phyloP scores from a whole-genome alignment of 1,140 invertebrate genomes.

The Megathymus violae region DNA sequence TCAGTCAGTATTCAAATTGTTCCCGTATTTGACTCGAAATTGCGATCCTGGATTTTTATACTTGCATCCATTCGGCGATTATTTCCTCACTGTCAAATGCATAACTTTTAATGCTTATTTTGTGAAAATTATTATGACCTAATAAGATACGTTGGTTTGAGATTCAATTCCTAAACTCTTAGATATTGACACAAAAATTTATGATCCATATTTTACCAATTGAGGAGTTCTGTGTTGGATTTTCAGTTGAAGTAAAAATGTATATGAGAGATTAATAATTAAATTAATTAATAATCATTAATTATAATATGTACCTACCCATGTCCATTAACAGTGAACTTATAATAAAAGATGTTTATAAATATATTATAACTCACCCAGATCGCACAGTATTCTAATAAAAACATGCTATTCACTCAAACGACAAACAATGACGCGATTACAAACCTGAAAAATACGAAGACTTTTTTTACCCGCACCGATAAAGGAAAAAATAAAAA shows the following conservation, averaged over 20 bases:
- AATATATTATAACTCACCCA: too few species aligned
- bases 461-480: neutral
- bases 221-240: too few species aligned
- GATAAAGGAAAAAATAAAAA: constrained; percentile 5
- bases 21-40: neutral
- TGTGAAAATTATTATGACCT: neutral
- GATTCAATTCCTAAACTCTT: too few species aligned
- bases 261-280: too few species aligned
- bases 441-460: neutral
- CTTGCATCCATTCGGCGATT: neutral
- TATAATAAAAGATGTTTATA: too few species aligned
- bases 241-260: too few species aligned
- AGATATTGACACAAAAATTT: too few species aligned
- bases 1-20: constrained; percentile 20
- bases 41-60: neutral
- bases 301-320: too few species aligned
- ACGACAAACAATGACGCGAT: neutral
- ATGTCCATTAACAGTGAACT: too few species aligned
- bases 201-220: too few species aligned
- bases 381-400: neutral
- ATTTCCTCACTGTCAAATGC: neutral
- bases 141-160: too few species aligned
- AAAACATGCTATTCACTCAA: neutral
- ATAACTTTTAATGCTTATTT: neutral
- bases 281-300: too few species aligned